Evolutionary conservation across 2,113 vertebrate species (phyloP).

Genomic region (Hippocampus mohnikei): DNA sequence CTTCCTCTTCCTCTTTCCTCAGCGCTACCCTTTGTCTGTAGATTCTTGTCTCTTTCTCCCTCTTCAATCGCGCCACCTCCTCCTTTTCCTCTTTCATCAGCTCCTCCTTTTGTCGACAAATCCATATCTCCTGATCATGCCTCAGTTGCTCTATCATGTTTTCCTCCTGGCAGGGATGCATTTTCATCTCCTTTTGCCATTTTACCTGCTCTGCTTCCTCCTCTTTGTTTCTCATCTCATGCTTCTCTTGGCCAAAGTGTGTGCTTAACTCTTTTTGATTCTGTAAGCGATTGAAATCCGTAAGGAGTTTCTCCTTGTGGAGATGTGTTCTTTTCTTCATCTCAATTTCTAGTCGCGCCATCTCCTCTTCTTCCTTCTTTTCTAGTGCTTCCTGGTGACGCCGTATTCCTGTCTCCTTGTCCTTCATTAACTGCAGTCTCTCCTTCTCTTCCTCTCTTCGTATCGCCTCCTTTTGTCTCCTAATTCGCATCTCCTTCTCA

Average conservation of each 20-base stretch:
- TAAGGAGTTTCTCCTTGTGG: slow-evolving; percentile 24
- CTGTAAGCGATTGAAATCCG: slow-evolving; percentile 59
- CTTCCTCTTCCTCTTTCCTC: neutral
- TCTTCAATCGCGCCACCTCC: neutral
- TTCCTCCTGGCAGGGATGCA: neutral
- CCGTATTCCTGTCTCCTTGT: neutral
- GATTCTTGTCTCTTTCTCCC: neutral
- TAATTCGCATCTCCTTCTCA: neutral
- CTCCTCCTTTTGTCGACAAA: neutral
- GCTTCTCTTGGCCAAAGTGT: slow-evolving; percentile 11
- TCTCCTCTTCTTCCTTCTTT: slow-evolving; percentile 2
- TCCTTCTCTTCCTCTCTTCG: neutral
- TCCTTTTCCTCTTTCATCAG: neutral
- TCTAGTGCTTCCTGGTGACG: neutral
- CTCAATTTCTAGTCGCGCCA: neutral
- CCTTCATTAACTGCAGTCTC: neutral
- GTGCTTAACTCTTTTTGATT: slow-evolving; percentile 73
- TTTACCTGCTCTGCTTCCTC: neutral
- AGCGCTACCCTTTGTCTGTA: neutral
- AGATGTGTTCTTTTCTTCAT: slow-evolving; percentile 27
- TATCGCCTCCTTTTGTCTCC: neutral
- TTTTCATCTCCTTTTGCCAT: neutral
- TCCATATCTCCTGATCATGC: neutral
- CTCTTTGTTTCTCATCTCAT: neutral
- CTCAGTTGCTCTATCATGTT: neutral